These are phyloP conservation scores for Dendroctonus ponderosae DNA, from an alignment of 1,140 invertebrate species.

Conservation along the genomic window DNA sequence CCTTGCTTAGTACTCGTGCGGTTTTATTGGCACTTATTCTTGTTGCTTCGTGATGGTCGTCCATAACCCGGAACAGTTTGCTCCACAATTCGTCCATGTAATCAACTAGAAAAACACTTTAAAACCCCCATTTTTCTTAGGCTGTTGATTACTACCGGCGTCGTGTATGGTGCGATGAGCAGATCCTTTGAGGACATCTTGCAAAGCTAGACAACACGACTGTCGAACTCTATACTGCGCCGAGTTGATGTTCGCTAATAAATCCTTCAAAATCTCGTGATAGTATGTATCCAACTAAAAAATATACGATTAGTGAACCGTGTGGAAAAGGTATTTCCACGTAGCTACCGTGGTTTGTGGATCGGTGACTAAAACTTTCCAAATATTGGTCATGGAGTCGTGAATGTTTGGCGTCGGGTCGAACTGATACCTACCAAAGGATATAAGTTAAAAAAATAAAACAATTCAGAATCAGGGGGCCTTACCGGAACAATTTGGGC, in stretches of 20 bases:
- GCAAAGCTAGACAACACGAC: constrained; percentile 83
- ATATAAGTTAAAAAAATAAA: background rate
- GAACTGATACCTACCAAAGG: constrained; percentile 69
- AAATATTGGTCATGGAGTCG: constrained; percentile 87
- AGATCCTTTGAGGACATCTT: constrained; percentile 69
- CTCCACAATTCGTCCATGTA: constrained; percentile 73
- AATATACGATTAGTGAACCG: constrained; percentile 24
- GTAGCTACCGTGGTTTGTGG: constrained; percentile 75
- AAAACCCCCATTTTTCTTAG: background rate
- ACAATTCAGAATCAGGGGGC: background rate
- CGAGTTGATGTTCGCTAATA: constrained; percentile 77
- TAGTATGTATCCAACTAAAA: constrained; percentile 81
- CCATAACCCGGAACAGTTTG: constrained; percentile 84
- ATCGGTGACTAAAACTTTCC: constrained; percentile 84
- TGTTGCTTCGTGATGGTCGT: constrained; percentile 90
- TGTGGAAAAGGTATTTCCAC: background rate
- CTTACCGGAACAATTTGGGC: constrained; percentile 81
- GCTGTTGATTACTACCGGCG: constrained; percentile 36
- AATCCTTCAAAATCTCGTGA: constrained; percentile 80
- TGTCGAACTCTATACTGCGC: constrained; percentile 85
- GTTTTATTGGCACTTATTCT: constrained; percentile 76
- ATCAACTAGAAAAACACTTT: constrained; percentile 49
- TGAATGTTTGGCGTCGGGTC: constrained; percentile 90
- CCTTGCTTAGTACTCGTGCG: constrained; percentile 75
- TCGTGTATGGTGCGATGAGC: constrained; percentile 49